Base-by-base conservation (phyloP, 2,888 invertebrate species). In the Cryptus armator region DNA sequence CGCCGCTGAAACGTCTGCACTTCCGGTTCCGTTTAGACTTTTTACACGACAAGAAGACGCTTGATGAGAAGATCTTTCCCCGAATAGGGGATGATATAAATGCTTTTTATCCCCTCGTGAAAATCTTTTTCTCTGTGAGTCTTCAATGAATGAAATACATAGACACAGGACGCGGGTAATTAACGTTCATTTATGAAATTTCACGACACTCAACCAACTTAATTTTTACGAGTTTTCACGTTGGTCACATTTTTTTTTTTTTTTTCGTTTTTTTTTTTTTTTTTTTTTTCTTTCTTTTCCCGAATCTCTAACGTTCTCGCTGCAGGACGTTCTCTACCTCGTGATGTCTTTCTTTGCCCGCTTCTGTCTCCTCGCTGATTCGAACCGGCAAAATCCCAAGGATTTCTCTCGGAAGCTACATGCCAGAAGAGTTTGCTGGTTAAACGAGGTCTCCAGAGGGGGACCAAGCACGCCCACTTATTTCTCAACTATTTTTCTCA, bases 381-480 rank as follows among this genome's bases (percentile, higher is more conserved):
- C 66, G 66, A 29, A 51, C 64, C 66, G 62, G 43, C 76, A 43
- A 68, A 53, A 83, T 79, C 68, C 70, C 66, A 32, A 80, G 77
- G 74, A 85, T 67, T 70, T 74, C 76, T 80, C 59, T 53, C 44
- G 62, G 66, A 80, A 48, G 67, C 80, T 84, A 76, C 51, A 29
- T 37, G 53, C 66, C 64, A 44, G 62, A 2, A 10, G 76, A 80
- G 75, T 80, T 80, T 68, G 74, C 71, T 67, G 70, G 68, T 81
- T 85, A 78, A 85, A 85, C 81, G 78, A 85, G 76, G 78, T 74
- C 81, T 75, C 81, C 37, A 16, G 78, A 72, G 78, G 44, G 19
- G 48, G 48, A 62, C 64, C 76, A 51, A 37, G 76, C 53, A 75
- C 74, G 46, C 59, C 81, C 81, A 78, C 78, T 81, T 85, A 78